Conservation (phyloP, 2,888 invertebrate genomes). For the Atrina japonica region DNA sequence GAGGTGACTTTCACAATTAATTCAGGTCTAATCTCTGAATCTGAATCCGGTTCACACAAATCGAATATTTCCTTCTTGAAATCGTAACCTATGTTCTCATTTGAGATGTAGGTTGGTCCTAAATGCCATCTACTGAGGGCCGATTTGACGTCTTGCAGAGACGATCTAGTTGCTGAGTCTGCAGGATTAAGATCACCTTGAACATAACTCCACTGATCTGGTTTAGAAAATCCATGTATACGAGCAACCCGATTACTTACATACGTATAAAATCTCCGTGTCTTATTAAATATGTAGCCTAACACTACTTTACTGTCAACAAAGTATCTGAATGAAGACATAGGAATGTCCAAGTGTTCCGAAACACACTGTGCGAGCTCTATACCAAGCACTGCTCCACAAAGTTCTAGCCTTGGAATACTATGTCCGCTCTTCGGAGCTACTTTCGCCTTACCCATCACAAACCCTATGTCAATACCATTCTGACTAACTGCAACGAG, state of each 20-base stretch:
- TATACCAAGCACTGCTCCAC: too few species aligned
- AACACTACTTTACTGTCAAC: conserved; percentile 13
- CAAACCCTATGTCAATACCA: too few species aligned
- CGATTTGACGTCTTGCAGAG: background rate
- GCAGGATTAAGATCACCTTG: conserved; percentile 37
- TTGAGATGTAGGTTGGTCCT: too few species aligned
- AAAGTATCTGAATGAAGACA: too few species aligned
- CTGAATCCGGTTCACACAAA: conserved; percentile 24
- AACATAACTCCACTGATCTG: conserved; percentile 49
- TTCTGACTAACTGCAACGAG: too few species aligned
- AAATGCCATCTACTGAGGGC: conserved; percentile 42
- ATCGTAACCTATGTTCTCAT: too few species aligned
- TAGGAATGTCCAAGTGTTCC: too few species aligned
- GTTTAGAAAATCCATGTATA: background rate
- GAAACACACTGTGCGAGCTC: too few species aligned
- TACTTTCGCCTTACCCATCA: too few species aligned
- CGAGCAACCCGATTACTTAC: conserved; percentile 1
- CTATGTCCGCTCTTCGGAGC: too few species aligned
- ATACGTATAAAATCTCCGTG: conserved; percentile 3
- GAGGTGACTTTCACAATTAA: background rate
- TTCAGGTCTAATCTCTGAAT: conserved; percentile 33
- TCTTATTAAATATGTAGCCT: conserved; percentile 15
- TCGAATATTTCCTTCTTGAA: too few species aligned
- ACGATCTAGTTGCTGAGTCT: conserved; percentile 39
- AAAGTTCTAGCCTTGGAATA: too few species aligned